These are phyloP conservation scores for Cryptoleucopteryx plumbea DNA, from an alignment of 2,113 vertebrate species.

Conservation along the genomic window DNA sequence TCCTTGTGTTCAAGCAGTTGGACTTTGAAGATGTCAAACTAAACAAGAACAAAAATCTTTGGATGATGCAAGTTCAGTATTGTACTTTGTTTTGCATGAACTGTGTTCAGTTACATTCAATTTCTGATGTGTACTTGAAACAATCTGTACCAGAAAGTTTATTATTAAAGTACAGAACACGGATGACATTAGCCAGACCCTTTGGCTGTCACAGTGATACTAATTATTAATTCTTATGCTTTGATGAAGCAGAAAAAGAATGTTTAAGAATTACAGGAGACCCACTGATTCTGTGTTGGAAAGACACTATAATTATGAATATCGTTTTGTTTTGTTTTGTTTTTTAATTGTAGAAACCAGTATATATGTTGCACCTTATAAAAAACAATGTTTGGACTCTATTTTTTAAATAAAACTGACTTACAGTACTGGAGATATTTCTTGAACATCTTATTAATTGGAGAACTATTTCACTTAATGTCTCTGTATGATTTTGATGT, in stretches of 20 bases:
- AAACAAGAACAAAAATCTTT: background rate
- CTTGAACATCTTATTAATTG: background rate
- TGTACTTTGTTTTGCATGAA: constrained; percentile 36
- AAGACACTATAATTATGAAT: background rate
- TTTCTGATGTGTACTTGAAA: constrained; percentile 5
- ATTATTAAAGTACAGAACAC: background rate
- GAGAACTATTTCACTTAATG: background rate
- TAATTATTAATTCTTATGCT: background rate
- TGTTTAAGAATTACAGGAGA: background rate
- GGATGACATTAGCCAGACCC: background rate
- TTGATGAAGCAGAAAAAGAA: constrained; percentile 11
- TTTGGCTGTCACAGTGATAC: background rate
- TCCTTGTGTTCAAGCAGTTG: background rate
- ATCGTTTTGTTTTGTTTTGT: background rate
- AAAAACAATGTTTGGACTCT: constrained; percentile 58
- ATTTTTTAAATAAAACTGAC: constrained; percentile 67
- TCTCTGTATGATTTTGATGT: background rate
- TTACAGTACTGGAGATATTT: background rate
- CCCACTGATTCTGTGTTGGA: background rate
- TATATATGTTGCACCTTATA: constrained; percentile 53
- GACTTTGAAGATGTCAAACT: constrained; percentile 2
- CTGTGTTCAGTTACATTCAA: constrained; percentile 1
- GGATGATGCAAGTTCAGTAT: background rate
- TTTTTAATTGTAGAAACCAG: constrained; percentile 12
- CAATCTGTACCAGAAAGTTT: background rate